A percentile compares a stretch with the other conserved stretches of the same genome.
phyloP scores from a whole-genome alignment of 2,888 invertebrate species.

The Petrophora chlorosata region DNA sequence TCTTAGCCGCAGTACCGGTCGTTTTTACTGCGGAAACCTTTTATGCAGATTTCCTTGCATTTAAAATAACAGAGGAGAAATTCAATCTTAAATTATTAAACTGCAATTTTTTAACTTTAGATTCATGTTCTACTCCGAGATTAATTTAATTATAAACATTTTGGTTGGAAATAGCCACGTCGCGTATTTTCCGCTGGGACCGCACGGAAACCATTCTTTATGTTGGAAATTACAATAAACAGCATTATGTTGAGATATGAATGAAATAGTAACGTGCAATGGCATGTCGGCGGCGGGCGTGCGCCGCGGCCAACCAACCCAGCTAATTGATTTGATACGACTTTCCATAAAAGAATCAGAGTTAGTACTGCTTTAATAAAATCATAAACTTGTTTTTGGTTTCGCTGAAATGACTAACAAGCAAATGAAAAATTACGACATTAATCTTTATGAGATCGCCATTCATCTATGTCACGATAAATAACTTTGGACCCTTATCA shows the following conservation, averaged over 20 bases:
- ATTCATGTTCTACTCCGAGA: conserved; percentile 15
- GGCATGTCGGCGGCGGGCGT: conserved; percentile 6
- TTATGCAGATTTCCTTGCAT: conserved; percentile 53
- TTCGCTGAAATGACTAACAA: neutral
- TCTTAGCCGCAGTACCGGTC: conserved; percentile 25
- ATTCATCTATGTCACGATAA: conserved; percentile 6
- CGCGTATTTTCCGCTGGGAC: conserved; percentile 9
- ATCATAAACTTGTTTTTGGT: neutral
- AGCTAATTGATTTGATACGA: conserved; percentile 31
- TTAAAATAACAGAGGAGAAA: conserved; percentile 36
- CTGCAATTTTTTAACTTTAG: conserved; percentile 27
- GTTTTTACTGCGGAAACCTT: conserved; percentile 49
- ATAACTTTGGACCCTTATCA: neutral
- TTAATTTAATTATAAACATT: conserved; percentile 28
- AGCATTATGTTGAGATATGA: conserved; percentile 39
- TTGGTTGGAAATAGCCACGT: conserved; percentile 19
- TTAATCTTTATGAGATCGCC: neutral
- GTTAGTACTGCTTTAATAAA: conserved; percentile 1
- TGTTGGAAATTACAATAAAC: conserved; percentile 30
- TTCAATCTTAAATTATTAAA: conserved; percentile 33
- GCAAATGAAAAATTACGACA: neutral
- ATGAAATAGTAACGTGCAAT: conserved; percentile 30
- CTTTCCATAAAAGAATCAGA: conserved; percentile 14
- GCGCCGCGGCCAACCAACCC: conserved; percentile 1
- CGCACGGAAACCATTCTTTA: conserved; percentile 28